Conservation (phyloP, 2,888 invertebrate species). For the Eristalis intricaria region DNA sequence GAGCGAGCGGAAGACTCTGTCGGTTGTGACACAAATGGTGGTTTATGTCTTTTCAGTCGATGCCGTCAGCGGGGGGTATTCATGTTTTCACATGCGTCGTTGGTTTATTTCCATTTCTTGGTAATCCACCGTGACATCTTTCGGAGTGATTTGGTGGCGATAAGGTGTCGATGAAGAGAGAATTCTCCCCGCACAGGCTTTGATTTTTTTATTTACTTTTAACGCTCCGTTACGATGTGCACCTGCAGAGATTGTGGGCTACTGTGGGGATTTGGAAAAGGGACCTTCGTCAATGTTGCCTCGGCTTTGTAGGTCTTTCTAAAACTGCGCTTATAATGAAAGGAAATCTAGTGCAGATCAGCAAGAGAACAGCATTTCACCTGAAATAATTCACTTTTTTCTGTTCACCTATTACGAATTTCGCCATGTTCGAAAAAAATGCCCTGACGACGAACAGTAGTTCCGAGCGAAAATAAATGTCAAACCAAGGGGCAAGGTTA, state of each 20-base stretch:
- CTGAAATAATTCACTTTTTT: no score
- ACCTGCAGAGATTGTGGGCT: background rate
- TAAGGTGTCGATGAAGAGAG: background rate
- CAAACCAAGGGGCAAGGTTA: no score
- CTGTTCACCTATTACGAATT: no score
- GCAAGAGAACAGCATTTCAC: no score
- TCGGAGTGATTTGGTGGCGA: background rate
- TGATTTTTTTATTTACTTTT: background rate
- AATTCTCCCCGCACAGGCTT: background rate
- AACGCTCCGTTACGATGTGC: background rate
- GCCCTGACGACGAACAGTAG: no score
- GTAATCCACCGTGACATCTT: background rate
- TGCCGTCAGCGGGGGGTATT: background rate
- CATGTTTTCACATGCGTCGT: background rate
- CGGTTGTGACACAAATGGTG: conserved; percentile 1
- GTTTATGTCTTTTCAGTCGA: background rate
- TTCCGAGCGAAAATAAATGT: no score
- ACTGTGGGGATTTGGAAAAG: no score
- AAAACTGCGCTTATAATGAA: no score
- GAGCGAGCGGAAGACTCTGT: conserved; percentile 20
- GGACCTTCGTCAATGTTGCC: no score
- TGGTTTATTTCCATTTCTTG: background rate
- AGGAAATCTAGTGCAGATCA: no score
- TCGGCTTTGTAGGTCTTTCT: no score
- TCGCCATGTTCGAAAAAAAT: no score